Percentiles rank a stretch among this genome's conserved stretches.
phyloP scores from a whole-genome alignment of 2,113 vertebrate genomes.

The Mola mola region DNA sequence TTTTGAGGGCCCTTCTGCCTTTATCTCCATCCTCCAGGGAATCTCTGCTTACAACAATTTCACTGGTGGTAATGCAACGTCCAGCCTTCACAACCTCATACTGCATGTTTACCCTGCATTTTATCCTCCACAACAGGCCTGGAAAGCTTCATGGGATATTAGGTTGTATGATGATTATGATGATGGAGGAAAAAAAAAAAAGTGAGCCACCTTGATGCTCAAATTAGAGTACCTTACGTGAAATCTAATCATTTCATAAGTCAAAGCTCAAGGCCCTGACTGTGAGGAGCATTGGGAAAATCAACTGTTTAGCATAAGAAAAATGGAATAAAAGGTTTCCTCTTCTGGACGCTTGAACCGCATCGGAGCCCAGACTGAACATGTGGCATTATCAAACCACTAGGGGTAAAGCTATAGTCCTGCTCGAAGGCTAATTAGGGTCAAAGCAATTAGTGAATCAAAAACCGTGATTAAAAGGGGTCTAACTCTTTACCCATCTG shows the following conservation, averaged over 20 bases:
- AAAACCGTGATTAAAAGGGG: conserved; percentile 36
- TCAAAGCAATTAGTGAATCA: conserved; percentile 40
- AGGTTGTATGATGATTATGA: too few relatives aligned
- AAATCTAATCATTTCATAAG: conserved; percentile 53
- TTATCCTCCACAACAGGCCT: background rate
- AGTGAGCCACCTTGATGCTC: background rate
- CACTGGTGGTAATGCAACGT: conserved; percentile 44
- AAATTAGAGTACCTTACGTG: conserved; percentile 48
- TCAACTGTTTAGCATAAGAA: conserved; percentile 36
- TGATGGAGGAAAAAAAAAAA: too few relatives aligned
- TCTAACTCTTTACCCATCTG: conserved; percentile 15
- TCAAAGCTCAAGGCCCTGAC: conserved; percentile 28
- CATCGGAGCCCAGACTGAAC: background rate
- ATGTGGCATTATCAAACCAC: background rate
- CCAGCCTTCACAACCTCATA: conserved; percentile 31
- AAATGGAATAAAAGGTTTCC: conserved; percentile 28
- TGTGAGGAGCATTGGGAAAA: conserved; percentile 20
- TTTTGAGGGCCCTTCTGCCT: conserved; percentile 49
- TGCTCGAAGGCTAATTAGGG: conserved; percentile 38
- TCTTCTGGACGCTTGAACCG: background rate
- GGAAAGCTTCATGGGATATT: background rate
- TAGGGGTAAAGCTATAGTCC: conserved; percentile 19
- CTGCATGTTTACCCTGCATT: conserved; percentile 8
- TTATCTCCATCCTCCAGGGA: conserved; percentile 36
- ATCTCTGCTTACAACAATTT: conserved; percentile 69